These are phyloP conservation scores for Slavum lentiscoides DNA, from an alignment of 2,888 invertebrate genomes.

Conservation along the genomic window DNA sequence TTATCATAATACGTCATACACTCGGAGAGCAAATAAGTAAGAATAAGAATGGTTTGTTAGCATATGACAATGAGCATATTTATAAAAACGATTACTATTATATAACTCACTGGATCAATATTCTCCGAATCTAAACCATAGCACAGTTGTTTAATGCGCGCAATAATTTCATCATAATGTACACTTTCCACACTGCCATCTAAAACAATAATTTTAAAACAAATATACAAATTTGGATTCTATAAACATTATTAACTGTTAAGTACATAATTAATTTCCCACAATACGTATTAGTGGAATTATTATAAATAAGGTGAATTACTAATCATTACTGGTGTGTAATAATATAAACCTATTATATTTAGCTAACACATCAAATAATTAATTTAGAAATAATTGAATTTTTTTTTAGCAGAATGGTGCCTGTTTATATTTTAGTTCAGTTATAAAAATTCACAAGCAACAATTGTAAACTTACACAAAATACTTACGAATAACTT, in stretches of 20 bases:
- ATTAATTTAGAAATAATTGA: no score
- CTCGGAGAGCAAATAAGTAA: background rate
- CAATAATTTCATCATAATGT: constrained; percentile 97
- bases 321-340: no score
- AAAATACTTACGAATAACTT: no score
- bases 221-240: background rate
- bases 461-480: no score
- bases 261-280: no score
- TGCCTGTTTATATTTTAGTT: no score
- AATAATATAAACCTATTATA: no score
- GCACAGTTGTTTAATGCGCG: constrained; percentile 90
- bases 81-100: background rate
- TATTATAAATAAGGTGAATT: no score
- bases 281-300: no score
- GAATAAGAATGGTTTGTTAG: background rate
- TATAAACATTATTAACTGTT: background rate
- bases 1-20: background rate
- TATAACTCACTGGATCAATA: constrained; percentile 84
- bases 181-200: constrained; percentile 90
- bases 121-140: constrained; percentile 95
- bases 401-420: no score
- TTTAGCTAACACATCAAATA: no score
- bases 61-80: background rate
- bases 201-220: constrained; percentile 58
- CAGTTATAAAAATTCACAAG: no score